Base-by-base conservation (phyloP, 1,140 invertebrate genomes). In the Dreissena polymorpha region DNA sequence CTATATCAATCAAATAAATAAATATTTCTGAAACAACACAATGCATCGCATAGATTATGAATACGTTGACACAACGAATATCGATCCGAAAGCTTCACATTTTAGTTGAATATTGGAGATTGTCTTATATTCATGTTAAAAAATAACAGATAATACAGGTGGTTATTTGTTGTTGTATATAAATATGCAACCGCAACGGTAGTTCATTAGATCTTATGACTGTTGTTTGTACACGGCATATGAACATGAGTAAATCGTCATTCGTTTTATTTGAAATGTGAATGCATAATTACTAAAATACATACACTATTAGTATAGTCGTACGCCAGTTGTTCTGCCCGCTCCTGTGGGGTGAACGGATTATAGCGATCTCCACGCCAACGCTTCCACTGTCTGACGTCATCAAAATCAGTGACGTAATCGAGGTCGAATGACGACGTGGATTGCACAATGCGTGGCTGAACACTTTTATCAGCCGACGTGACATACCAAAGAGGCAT, bases 401-500 rank as follows among this genome's bases (percentile, higher is more conserved):
- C 72, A 39, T 74, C 71, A 57, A 57, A 69, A 18, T 63, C 3
- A n/a, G 74, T 65, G 13, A 83, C 80, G 69, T 55, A 74, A 21
- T 79, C 55, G 27, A 79, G 16, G 21, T 55, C 49, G 12, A 74
- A 65, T n/a, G 57, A 25, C 1, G 51, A 13, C 10, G 72, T 83
- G 3, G 71, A 63, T 23, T 57, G 39, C n/a, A 83, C 65, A 64
- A 83, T 51, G 53, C 72, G 64, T 27, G 80, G 71, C 69, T 68
- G 51, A 18, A 73, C 25, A 8, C 12, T 21, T 25, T 0, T 53
- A 55, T 79, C 23, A 23, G 21, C 23, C 2, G 80, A 65, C 21
- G 60, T 23, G 8, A 83, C 12, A 49, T 68, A 74, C 80, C 80
- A 83, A 25, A 57, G 13, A 7, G 80, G 80, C 80, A 75, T 75